Percentiles rank a stretch among this genome's conserved stretches.
phyloP scores from a whole-genome alignment of 2,113 vertebrate species.

The Takifugu bimaculatus region DNA sequence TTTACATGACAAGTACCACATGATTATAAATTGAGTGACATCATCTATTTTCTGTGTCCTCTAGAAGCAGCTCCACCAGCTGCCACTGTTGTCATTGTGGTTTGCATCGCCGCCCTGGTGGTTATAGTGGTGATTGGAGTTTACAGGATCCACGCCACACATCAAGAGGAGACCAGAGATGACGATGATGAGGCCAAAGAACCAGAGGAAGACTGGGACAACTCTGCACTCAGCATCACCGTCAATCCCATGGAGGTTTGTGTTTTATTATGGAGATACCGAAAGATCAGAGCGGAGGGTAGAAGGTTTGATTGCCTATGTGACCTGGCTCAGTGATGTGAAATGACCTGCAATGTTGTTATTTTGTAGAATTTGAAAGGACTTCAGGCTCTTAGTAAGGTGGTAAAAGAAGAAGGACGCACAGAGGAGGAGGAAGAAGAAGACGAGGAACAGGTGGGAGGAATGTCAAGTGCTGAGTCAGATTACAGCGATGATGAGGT shows the following conservation, averaged over 20 bases:
- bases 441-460: constrained; percentile 81
- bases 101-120: constrained; percentile 85
- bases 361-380: constrained; percentile 49
- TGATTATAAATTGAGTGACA: too few relatives aligned
- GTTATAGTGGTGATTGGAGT: constrained; percentile 86
- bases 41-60: neutral
- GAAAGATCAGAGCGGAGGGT: neutral
- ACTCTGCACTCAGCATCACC: constrained; percentile 90
- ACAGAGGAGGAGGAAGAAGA: constrained; percentile 75
- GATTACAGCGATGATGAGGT: constrained; percentile 86
- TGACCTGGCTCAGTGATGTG: neutral
- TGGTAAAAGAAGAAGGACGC: constrained; percentile 59
- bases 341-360: constrained; percentile 1
- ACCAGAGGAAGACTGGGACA: constrained; percentile 82
- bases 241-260: constrained; percentile 93
- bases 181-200: constrained; percentile 77
- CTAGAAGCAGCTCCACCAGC: constrained; percentile 77
- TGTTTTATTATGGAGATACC: neutral
- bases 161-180: constrained; percentile 73
- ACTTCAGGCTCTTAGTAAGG: constrained; percentile 45
- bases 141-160: constrained; percentile 81
- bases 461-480: constrained; percentile 83
- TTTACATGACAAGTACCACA: too few relatives aligned
- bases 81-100: constrained; percentile 81
- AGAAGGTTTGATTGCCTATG: neutral